phyloP scores from a whole-genome alignment of 2,113 vertebrate species.

The Rhinoptilus africanus region DNA sequence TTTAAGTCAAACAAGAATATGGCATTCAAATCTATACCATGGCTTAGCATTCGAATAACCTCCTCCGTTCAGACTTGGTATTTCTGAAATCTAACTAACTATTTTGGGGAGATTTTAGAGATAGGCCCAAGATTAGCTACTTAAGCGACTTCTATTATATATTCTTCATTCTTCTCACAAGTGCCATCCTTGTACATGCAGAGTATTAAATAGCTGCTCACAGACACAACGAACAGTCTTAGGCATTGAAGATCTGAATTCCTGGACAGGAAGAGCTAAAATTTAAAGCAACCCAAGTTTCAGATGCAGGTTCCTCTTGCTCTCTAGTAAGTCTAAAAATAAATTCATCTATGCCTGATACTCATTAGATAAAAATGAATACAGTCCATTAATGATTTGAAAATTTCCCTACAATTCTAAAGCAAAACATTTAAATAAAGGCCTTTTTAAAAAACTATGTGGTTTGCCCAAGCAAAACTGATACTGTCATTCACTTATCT shows the following conservation, averaged over 20 bases:
- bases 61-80: neutral
- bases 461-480: slow-evolving; percentile 14
- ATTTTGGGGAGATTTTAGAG: neutral
- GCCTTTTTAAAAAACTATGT: slow-evolving; percentile 30
- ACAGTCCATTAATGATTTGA: neutral
- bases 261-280: neutral
- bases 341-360: neutral
- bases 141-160: neutral
- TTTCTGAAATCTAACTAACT: neutral
- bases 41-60: neutral
- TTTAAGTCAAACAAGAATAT: neutral
- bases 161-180: neutral
- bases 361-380: neutral
- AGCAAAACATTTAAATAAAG: slow-evolving; percentile 25
- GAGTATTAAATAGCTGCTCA: neutral
- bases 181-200: neutral
- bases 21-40: neutral
- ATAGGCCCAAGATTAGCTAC: neutral
- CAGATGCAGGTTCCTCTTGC: neutral
- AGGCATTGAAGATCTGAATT: neutral
- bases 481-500: slow-evolving; percentile 53
- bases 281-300: neutral
- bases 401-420: neutral
- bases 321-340: slow-evolving; percentile 5
- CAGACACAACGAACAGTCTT: neutral